Conservation (phyloP, 2,113 vertebrate species). For the Zosterops pallidus region DNA sequence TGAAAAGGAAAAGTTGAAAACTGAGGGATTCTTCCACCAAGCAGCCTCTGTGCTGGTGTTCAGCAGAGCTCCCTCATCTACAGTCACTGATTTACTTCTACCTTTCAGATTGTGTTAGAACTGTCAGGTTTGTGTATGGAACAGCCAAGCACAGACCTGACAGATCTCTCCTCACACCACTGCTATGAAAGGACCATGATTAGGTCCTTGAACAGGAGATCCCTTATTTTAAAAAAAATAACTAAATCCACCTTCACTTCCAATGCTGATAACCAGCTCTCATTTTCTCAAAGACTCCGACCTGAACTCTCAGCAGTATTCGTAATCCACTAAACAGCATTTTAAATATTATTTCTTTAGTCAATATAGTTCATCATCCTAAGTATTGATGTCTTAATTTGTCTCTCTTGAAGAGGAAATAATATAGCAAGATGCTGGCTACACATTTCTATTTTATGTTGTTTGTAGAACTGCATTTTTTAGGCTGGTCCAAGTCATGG, state of each 20-base stretch:
- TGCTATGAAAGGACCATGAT: not conserved
- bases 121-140: not conserved
- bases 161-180: not conserved
- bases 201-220: not conserved
- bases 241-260: not conserved
- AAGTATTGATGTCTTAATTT: not conserved
- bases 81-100: not conserved
- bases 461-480: not conserved
- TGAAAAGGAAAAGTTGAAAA: not conserved
- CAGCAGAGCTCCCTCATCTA: not conserved
- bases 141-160: not conserved
- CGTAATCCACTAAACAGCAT: not conserved
- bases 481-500: not conserved
- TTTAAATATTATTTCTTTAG: not conserved
- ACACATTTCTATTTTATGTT: not conserved
- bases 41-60: not conserved
- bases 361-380: not conserved
- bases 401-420: not conserved
- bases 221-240: not conserved
- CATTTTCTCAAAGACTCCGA: not conserved
- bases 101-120: not conserved
- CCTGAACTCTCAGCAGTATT: not conserved
- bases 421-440: not conserved
- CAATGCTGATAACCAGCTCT: not conserved
- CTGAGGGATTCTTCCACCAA: not conserved